Conservation (phyloP, 2,888 invertebrate species). For the Octodonta nipae region DNA sequence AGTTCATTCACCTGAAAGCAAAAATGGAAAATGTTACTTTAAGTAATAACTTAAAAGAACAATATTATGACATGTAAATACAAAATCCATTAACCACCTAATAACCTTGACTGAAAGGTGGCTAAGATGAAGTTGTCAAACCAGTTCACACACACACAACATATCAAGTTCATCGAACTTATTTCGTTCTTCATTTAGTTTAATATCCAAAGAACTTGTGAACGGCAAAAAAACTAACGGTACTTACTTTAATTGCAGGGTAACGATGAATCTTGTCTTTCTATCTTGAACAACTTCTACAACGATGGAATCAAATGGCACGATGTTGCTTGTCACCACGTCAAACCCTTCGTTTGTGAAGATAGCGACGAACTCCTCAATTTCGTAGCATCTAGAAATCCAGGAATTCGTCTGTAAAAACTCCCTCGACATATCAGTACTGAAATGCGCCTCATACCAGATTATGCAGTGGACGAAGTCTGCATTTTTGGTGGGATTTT, state of each 20-base stretch:
- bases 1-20: too few species aligned
- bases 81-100: too few species aligned
- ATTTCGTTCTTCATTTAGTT: neutral
- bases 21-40: too few species aligned
- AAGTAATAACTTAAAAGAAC: too few species aligned
- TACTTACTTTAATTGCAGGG: slow-evolving; percentile 42
- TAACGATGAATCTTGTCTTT: slow-evolving; percentile 80
- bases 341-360: slow-evolving; percentile 80
- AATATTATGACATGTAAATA: too few species aligned
- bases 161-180: neutral
- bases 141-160: too few species aligned
- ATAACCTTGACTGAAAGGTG: too few species aligned
- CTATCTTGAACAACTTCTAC: slow-evolving; percentile 84
- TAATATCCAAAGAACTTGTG: neutral
- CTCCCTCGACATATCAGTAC: too few species aligned
- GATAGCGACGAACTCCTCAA: slow-evolving; percentile 81
- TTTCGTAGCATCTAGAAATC: slow-evolving; percentile 81
- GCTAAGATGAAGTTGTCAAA: too few species aligned
- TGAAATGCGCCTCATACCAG: too few species aligned
- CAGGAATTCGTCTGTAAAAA: slow-evolving; percentile 70
- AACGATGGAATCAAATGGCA: slow-evolving; percentile 79
- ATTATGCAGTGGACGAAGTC: too few species aligned
- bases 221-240: neutral
- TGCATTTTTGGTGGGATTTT: too few species aligned
- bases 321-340: slow-evolving; percentile 75